Evolutionary conservation across 2,888 invertebrate genomes (phyloP).

Genomic region (Pristionchus japonicus): DNA sequence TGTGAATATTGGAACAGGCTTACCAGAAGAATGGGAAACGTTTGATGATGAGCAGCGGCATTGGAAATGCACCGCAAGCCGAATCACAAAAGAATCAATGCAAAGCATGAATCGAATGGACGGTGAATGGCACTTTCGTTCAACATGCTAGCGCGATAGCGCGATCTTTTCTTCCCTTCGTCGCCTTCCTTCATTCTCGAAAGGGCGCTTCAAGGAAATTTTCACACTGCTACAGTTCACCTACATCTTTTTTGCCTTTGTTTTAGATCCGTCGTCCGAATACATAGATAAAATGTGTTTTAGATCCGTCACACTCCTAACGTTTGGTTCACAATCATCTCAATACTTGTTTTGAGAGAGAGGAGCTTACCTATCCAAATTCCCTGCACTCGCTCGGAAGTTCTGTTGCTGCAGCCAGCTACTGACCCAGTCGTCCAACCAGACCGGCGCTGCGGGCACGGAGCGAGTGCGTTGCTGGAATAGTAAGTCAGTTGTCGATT

Average conservation of each 20-base stretch:
- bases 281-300: no score
- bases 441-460: constrained; percentile 51
- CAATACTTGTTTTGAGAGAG: not conserved
- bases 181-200: no score
- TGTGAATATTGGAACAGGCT: not conserved
- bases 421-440: constrained; percentile 68
- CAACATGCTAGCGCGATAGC: not conserved
- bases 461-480: constrained; percentile 34
- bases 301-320: no score
- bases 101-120: not conserved
- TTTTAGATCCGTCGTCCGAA: no score
- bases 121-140: not conserved
- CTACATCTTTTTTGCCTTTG: no score
- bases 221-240: no score
- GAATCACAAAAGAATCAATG: not conserved
- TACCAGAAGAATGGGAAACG: not conserved
- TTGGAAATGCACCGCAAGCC: not conserved
- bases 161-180: no score
- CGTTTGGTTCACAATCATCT: no score
- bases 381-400: not conserved
- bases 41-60: not conserved
- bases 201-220: no score
- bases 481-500: no score
- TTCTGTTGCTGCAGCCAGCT: constrained; percentile 66
- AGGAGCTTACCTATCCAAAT: not conserved